Conservation (phyloP, 2,797 vertebrate species). For the Bradypus variegatus region DNA sequence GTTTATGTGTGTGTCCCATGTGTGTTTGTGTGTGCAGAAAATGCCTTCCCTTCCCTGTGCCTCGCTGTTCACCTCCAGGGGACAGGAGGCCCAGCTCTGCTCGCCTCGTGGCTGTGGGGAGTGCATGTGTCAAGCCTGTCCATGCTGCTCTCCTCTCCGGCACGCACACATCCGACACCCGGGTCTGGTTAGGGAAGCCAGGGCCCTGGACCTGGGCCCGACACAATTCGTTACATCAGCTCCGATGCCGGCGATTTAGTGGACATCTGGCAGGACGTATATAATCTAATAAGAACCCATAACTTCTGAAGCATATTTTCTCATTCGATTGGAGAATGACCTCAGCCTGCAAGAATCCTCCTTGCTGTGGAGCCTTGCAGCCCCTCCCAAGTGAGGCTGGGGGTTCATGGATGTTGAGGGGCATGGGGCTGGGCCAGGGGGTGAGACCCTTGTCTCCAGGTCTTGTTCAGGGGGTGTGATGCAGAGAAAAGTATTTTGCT, state of each 20-base stretch:
- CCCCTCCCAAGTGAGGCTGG: not conserved
- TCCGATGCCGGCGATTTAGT: accelerated
- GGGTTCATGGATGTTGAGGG: not conserved
- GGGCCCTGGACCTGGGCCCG: constrained; percentile 7
- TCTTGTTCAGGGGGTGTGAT: not conserved
- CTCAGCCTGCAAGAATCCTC: not conserved
- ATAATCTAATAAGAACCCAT: not conserved
- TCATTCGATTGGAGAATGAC: not conserved
- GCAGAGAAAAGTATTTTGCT: not conserved
- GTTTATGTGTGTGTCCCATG: not conserved
- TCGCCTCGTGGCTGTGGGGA: too few species aligned
- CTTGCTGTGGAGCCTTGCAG: not conserved
- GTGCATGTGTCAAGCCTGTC: accelerated
- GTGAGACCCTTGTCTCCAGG: too few species aligned
- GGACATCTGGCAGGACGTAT: constrained; percentile 30
- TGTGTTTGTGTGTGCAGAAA: not conserved
- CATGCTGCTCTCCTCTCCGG: accelerated
- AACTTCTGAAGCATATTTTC: not conserved
- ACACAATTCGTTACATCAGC: not conserved
- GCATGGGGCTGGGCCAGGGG: accelerated
- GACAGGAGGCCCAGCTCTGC: not conserved
- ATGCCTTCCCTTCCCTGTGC: accelerated
- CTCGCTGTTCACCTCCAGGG: not conserved
- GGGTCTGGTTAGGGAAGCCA: not conserved
- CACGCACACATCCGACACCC: not conserved